Evolutionary conservation across 2,113 vertebrate species (phyloP), one percentile per base, ranked within the genome.

Genomic region (Motacilla alba): DNA sequence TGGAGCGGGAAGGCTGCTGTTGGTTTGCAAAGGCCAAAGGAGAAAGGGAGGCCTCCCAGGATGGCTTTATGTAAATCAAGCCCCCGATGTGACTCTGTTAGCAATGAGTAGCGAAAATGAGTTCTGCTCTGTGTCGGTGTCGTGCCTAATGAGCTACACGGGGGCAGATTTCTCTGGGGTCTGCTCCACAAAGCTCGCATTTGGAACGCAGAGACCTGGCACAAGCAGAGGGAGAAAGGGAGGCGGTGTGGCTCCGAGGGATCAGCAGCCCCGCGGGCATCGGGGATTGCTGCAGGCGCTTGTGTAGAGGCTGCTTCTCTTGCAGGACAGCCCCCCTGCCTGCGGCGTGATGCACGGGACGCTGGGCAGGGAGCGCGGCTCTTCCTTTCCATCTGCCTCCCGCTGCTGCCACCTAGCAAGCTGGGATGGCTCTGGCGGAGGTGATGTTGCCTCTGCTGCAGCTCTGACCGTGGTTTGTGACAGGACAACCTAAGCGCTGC

Each of bases 401-500:
- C 55, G 0, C 33, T 85, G 78, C 75, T 80, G 92, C 78, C 82
- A 75, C 77, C 87, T 74, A 89, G 92, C 72, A 66, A 73, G n/a
- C 68, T 6, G 30, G 35, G 44, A 3, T 1, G 37, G 37, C 11
- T 31, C 59, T 60, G 0, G 0, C 11, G 9, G 74, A 46, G 41
- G 10, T 19, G 37, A 3, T 55, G 2, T 0, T 11, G 24, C 22
- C 35, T 35, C 41, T 26, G 7, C 8, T 21, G 41, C 39, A 19
- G 18, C 10, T 62, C 43, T 26, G 47, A 9, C 1, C 0, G 3
- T 5, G 13, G 3, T 44, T 15, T 37, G 27, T 44, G 72, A 44
- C 2, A 2, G 7, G 24, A 4, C 6, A 17, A 0, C 2, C 6
- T 6, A 2, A 21, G 46, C 1, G 3, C 23, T 58, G 2, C 16